Conservation (phyloP, 1,140 invertebrate genomes). For the Eriocheir sinensis region DNA sequence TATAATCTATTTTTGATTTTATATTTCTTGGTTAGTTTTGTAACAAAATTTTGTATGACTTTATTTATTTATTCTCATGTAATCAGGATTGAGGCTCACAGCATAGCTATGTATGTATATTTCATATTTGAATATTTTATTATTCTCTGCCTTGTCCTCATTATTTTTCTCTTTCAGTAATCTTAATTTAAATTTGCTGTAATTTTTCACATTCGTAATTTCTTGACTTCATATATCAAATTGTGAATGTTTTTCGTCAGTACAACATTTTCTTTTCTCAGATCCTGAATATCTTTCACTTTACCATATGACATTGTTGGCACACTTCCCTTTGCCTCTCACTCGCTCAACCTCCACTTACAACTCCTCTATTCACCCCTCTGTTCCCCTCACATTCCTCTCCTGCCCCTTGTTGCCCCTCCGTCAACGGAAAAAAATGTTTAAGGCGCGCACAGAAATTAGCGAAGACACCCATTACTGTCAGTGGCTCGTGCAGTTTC, state of each 20-base stretch:
- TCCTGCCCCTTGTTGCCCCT: background rate
- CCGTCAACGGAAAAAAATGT: constrained; percentile 12
- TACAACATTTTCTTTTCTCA: background rate
- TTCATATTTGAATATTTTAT: background rate
- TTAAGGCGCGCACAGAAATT: background rate
- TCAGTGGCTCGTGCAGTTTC: background rate
- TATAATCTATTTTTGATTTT: constrained; percentile 8
- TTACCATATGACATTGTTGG: constrained; percentile 16
- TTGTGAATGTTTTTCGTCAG: constrained; percentile 26
- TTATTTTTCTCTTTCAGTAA: constrained; percentile 26
- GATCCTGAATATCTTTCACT: background rate
- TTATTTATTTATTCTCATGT: constrained; percentile 27
- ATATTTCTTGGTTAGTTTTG: constrained; percentile 6
- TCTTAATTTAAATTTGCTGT: constrained; percentile 11
- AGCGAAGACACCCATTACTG: constrained; percentile 37
- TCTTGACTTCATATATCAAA: background rate
- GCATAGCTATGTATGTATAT: background rate
- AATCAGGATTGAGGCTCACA: constrained; percentile 14
- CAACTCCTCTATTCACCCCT: background rate
- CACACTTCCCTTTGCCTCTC: background rate
- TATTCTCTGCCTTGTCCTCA: background rate
- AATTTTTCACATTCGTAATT: constrained; percentile 16
- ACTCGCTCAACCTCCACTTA: background rate
- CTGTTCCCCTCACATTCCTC: constrained; percentile 17
- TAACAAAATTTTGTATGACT: background rate